Percentiles rank a stretch among this genome's conserved stretches.
Conservation (phyloP, 2,888 invertebrate species). For the Dioctria linearis region DNA sequence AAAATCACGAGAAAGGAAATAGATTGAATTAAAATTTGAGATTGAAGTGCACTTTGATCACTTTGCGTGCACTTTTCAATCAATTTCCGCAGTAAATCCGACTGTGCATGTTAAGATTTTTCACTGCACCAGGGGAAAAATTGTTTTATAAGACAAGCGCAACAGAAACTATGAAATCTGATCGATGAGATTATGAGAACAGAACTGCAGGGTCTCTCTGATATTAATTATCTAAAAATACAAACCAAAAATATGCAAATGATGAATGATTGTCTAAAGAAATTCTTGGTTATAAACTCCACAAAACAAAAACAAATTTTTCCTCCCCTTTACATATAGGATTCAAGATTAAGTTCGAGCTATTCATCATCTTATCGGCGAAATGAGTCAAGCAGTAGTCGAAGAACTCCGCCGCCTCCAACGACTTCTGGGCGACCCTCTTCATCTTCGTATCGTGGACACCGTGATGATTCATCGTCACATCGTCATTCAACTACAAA, state of each 20-base stretch:
- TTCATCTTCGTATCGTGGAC: constrained; percentile 62
- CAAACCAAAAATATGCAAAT: constrained; percentile 58
- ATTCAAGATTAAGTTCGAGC: constrained; percentile 63
- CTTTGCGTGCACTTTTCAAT: constrained; percentile 56
- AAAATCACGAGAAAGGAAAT: constrained; percentile 54
- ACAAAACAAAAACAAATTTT: constrained; percentile 54
- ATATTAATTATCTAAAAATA: constrained; percentile 55
- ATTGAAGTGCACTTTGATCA: constrained; percentile 18
- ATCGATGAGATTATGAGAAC: constrained; percentile 34
- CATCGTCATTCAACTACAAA: constrained; percentile 57
- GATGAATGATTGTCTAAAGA: constrained; percentile 58
- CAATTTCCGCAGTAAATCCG: constrained; percentile 54
- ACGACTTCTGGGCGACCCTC: constrained; percentile 60
- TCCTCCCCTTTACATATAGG: constrained; percentile 63
- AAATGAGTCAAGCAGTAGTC: constrained; percentile 65
- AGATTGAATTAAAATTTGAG: constrained; percentile 56
- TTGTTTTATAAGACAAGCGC: not conserved
- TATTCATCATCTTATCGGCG: constrained; percentile 70
- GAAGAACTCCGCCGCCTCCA: constrained; percentile 65
- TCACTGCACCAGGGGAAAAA: constrained; percentile 18
- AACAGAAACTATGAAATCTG: constrained; percentile 16
- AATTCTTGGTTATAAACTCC: constrained; percentile 39
- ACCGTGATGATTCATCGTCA: constrained; percentile 53
- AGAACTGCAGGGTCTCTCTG: constrained; percentile 38
- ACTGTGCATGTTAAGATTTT: constrained; percentile 40